These are phyloP conservation scores for Apocrypta bakeri DNA, from an alignment of 1,140 invertebrate genomes.

Conservation along the genomic window DNA sequence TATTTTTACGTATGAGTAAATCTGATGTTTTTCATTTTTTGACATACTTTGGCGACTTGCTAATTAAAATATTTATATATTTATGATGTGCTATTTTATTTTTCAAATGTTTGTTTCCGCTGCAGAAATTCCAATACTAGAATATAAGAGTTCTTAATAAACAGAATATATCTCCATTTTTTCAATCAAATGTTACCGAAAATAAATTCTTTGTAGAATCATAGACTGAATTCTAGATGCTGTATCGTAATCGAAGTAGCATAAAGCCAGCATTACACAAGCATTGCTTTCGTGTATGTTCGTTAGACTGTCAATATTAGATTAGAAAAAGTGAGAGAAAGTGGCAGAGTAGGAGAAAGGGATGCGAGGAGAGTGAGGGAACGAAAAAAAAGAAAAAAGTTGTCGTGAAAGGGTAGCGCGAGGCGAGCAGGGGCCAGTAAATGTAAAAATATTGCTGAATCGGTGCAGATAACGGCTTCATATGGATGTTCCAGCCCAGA, in stretches of 20 bases:
- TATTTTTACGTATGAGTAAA: not conserved
- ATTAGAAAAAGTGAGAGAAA: conserved; percentile 51
- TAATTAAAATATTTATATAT: not conserved
- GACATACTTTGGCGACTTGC: not conserved
- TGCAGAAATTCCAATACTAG: not conserved
- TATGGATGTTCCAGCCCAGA: conserved; percentile 56
- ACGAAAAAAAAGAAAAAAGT: conserved; percentile 51
- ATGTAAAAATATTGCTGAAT: conserved; percentile 71
- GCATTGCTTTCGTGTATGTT: conserved; percentile 60
- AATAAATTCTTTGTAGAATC: conserved; percentile 36
- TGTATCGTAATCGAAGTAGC: conserved; percentile 26
- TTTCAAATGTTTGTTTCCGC: not conserved
- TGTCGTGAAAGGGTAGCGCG: not conserved
- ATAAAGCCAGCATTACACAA: conserved; percentile 54
- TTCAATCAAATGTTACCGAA: not conserved
- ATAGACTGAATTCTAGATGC: conserved; percentile 14
- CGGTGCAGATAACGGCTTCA: conserved; percentile 68
- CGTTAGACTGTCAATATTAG: conserved; percentile 66
- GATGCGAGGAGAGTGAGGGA: conserved; percentile 20
- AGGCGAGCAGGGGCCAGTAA: conserved; percentile 53
- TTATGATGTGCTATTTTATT: not conserved
- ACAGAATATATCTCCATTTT: not conserved
- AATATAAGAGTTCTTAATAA: not conserved
- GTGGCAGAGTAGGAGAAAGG: conserved; percentile 44
- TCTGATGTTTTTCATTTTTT: not conserved